Percentiles rank a stretch among this genome's conserved stretches.
Evolutionary conservation across 2,888 invertebrate genomes (phyloP).

Genomic region (Alloscopus bannaensis): DNA sequence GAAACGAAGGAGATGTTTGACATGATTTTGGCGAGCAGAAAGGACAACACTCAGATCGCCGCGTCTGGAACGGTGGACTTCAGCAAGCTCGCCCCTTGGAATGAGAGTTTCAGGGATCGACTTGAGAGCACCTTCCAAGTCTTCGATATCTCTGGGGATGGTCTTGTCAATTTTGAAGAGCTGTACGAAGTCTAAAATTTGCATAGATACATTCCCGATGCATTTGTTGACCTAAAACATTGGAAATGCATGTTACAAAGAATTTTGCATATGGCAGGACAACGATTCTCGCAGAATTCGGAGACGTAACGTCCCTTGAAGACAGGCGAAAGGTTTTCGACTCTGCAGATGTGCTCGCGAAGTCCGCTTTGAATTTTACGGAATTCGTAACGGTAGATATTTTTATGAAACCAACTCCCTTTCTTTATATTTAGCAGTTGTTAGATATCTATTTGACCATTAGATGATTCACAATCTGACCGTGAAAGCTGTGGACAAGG

Average conservation of each 20-base stretch:
- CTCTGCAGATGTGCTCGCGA: slow-evolving; percentile 23
- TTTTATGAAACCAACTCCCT: too few relatives aligned
- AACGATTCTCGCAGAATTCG: slow-evolving; percentile 49
- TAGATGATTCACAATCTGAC: slow-evolving; percentile 64
- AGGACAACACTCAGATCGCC: slow-evolving; percentile 28
- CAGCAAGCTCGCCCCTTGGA: slow-evolving; percentile 58
- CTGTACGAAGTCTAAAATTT: slow-evolving; percentile 38
- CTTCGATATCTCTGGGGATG: slow-evolving; percentile 63
- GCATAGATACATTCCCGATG: neutral
- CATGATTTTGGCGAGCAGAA: slow-evolving; percentile 45
- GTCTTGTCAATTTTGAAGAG: slow-evolving; percentile 59
- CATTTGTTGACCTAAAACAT: neutral
- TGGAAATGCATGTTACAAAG: neutral
- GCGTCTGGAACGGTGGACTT: slow-evolving; percentile 47
- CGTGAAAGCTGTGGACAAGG: slow-evolving; percentile 37
- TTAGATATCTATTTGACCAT: neutral
- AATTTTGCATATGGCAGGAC: neutral
- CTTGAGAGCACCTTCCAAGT: slow-evolving; percentile 61
- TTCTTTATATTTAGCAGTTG: too few relatives aligned
- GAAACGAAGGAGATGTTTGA: slow-evolving; percentile 50
- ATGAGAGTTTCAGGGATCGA: slow-evolving; percentile 42
- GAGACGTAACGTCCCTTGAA: slow-evolving; percentile 51
- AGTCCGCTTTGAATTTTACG: slow-evolving; percentile 52
- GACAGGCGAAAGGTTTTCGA: slow-evolving; percentile 43
- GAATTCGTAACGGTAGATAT: slow-evolving; percentile 55